These are phyloP conservation scores for Neocrepidodera transversa DNA, from an alignment of 2,888 invertebrate genomes.

Conservation along the genomic window DNA sequence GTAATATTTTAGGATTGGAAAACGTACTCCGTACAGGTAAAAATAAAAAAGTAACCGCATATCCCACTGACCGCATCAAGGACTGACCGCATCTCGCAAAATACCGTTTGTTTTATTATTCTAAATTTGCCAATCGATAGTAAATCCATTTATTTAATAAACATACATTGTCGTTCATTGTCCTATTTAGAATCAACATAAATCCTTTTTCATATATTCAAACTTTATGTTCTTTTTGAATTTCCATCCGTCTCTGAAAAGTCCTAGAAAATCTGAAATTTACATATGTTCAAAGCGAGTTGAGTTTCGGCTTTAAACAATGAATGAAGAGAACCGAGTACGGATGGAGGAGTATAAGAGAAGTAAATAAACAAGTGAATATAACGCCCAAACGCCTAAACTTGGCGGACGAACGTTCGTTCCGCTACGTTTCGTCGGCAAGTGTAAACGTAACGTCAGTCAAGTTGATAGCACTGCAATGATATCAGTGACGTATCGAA, in stretches of 20 bases:
- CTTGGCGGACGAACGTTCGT: slow-evolving; percentile 29
- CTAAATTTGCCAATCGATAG: too few species aligned
- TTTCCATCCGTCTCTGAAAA: slow-evolving; percentile 7
- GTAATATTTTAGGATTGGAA: too few species aligned
- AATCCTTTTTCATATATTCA: too few species aligned
- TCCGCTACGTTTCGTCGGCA: slow-evolving; percentile 35
- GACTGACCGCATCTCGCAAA: too few species aligned
- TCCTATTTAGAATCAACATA: too few species aligned
- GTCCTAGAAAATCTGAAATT: slow-evolving; percentile 24
- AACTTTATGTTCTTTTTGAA: background rate
- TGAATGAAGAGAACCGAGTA: slow-evolving; percentile 23
- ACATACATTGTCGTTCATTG: too few species aligned
- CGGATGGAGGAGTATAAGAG: slow-evolving; percentile 27
- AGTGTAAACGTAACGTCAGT: slow-evolving; percentile 41
- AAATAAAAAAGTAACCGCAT: too few species aligned
- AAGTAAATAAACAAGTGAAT: slow-evolving; percentile 35
- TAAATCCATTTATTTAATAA: too few species aligned
- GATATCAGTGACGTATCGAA: background rate
- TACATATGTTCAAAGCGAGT: slow-evolving; percentile 26
- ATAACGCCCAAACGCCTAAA: slow-evolving; percentile 25
- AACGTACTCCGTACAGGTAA: too few species aligned
- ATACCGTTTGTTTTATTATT: too few species aligned
- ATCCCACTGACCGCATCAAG: too few species aligned
- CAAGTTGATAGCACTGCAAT: slow-evolving; percentile 31
- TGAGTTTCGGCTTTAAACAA: slow-evolving; percentile 20